Conservation (phyloP, 1,140 invertebrate species). For the Sminthurides bifidus region DNA sequence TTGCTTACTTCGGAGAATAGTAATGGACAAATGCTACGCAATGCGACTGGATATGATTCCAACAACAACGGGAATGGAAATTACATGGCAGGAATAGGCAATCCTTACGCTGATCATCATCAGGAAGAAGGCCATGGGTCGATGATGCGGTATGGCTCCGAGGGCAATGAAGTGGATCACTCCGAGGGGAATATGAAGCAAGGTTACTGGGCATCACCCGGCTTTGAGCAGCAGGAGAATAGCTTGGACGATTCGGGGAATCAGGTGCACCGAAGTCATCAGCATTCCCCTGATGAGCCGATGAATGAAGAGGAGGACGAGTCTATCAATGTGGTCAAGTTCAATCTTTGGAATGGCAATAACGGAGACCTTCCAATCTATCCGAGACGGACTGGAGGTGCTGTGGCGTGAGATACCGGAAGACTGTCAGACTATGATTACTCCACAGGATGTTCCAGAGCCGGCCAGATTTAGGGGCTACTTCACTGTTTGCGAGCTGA, state of each 20-base stretch:
- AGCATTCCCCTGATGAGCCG: too few species aligned
- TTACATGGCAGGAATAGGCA: too few species aligned
- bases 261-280: background rate
- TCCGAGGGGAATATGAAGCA: too few species aligned
- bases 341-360: background rate
- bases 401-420: constrained; percentile 17
- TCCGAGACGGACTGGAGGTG: constrained; percentile 22
- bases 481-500: constrained; percentile 23
- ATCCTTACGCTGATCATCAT: too few species aligned
- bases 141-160: too few species aligned
- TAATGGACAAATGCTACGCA: too few species aligned
- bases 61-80: too few species aligned
- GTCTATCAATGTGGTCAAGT: constrained; percentile 2
- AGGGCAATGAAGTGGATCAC: too few species aligned
- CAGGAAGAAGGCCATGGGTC: too few species aligned
- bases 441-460: constrained; percentile 23
- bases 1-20: too few species aligned
- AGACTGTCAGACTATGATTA: constrained; percentile 21
- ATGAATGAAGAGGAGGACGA: too few species aligned
- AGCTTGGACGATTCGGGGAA: background rate
- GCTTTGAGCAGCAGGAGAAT: background rate
- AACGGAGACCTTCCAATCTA: background rate
- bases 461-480: constrained; percentile 22
- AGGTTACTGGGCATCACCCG: background rate
- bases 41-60: too few species aligned